Evolutionary conservation across 2,113 vertebrate species (phyloP).

Genomic region (Solea solea): DNA sequence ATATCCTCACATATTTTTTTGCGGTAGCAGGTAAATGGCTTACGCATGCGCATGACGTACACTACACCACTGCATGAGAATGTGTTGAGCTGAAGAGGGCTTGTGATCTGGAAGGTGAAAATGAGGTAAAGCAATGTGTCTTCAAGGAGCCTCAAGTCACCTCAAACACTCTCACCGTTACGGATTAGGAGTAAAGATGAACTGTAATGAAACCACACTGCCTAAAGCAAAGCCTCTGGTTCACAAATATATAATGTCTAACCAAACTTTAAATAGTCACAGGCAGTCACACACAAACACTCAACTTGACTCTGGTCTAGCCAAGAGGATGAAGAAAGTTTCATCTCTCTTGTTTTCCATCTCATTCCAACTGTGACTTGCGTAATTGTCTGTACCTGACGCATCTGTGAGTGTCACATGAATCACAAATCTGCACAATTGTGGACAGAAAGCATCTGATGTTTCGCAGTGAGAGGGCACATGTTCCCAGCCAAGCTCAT

Average conservation of each 20-base stretch:
- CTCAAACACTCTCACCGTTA: conserved; percentile 15
- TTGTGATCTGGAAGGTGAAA: conserved; percentile 12
- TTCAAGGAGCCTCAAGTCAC: conserved; percentile 45
- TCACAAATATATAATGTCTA: conserved; percentile 16
- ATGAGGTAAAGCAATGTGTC: conserved; percentile 25
- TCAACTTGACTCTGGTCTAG: neutral
- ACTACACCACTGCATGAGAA: neutral
- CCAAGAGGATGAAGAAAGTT: neutral
- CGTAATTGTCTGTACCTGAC: neutral
- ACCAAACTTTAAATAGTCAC: conserved; percentile 3
- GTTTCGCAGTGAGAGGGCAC: neutral
- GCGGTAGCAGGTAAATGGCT: no score
- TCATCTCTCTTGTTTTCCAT: neutral
- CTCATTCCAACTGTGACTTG: neutral
- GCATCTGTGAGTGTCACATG: no score
- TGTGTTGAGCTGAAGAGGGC: neutral
- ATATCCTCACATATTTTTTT: no score
- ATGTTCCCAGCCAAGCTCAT: neutral
- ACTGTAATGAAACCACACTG: conserved; percentile 17
- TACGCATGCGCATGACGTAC: no score
- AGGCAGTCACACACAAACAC: neutral
- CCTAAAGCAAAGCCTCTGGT: conserved; percentile 36
- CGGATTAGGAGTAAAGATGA: conserved; percentile 32
- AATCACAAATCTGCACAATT: neutral
- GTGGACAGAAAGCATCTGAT: neutral